Evolutionary conservation across 2,113 vertebrate genomes (phyloP), one percentile per base, ranked within the genome.

Genomic region (Labrus mixtus): DNA sequence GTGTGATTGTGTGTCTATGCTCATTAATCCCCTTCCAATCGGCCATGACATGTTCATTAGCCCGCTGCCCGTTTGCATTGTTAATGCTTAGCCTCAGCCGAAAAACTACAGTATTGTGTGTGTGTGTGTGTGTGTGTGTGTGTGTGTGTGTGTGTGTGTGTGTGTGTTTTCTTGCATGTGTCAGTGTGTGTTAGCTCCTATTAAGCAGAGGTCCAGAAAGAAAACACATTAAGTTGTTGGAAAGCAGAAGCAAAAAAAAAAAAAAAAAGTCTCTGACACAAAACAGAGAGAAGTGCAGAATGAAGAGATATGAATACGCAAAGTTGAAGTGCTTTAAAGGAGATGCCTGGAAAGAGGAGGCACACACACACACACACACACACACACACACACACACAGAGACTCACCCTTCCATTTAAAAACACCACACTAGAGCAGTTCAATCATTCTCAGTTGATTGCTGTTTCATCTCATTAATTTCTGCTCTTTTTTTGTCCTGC

Each of bases 41-140:
- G 72, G 87, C 73, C 78, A 56, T 86, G 88, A 88, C 90, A 77
- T 89, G 81, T 92, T 94, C 89, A 91, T 94, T 93, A 94, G 70
- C 68, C 65, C 10, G 56, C 84, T 48, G 78, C 72, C 80, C 48
- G 54, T 82, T 79, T 81, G 79, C 79, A 88, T 87, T 86, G 83
- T 91, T 83, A 81, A 81, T 46, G 15, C 79, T 81, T 61, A 85
- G 82, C 43, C 76, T 78, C 56, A 82, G 57, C 59, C 61, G 16
- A 29, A 45, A 33, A 45, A 33, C 55, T 68, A 53, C 50, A 29
- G 53, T 2, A 11, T 9, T n/a, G 61, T n/a, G 23, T 66, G 46
- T 41, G 10, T 62, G 48, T 53, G 48, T 59, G 59, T 33, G 19
- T 46, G 15, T 46, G 3, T 68, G 68, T 61, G 53, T 62, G 19